These are phyloP conservation scores for Andrena fulva DNA, from an alignment of 2,888 invertebrate genomes.

Conservation along the genomic window DNA sequence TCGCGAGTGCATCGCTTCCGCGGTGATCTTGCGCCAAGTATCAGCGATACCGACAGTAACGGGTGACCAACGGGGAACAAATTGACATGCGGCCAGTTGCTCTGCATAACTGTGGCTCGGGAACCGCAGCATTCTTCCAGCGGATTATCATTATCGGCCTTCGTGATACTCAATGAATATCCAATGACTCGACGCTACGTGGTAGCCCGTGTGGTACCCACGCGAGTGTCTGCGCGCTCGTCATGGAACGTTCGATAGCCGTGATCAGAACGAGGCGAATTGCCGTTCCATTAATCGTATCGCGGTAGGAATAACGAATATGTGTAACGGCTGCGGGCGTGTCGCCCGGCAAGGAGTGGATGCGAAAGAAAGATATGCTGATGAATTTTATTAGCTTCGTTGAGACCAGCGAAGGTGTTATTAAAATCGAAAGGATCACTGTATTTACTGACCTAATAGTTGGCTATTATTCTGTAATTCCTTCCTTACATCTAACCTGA, in stretches of 20 bases:
- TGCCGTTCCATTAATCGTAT: constrained; percentile 35
- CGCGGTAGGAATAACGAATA: neutral
- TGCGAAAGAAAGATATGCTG: neutral
- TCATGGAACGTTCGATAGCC: constrained; percentile 28
- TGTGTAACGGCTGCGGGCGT: neutral
- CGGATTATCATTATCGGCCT: constrained; percentile 70
- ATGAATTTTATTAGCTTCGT: too few species aligned
- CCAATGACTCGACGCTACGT: constrained; percentile 61
- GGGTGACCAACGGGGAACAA: constrained; percentile 56
- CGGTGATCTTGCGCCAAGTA: constrained; percentile 49
- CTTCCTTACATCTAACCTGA: too few species aligned
- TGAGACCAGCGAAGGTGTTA: too few species aligned
- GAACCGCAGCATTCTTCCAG: constrained; percentile 67
- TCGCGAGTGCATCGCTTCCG: constrained; percentile 45
- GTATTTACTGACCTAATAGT: too few species aligned
- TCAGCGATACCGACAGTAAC: constrained; percentile 46
- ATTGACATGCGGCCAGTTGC: constrained; percentile 67
- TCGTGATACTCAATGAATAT: constrained; percentile 70
- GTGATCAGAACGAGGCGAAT: constrained; percentile 22
- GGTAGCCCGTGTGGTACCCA: constrained; percentile 34
- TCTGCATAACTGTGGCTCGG: constrained; percentile 65
- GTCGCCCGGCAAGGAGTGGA: neutral
- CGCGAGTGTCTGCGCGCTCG: constrained; percentile 40
- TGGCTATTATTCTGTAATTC: too few species aligned
- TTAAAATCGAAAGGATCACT: too few species aligned